These are phyloP conservation scores for Malaclemys terrapin DNA, from an alignment of 2,113 vertebrate genomes.

Conservation along the genomic window DNA sequence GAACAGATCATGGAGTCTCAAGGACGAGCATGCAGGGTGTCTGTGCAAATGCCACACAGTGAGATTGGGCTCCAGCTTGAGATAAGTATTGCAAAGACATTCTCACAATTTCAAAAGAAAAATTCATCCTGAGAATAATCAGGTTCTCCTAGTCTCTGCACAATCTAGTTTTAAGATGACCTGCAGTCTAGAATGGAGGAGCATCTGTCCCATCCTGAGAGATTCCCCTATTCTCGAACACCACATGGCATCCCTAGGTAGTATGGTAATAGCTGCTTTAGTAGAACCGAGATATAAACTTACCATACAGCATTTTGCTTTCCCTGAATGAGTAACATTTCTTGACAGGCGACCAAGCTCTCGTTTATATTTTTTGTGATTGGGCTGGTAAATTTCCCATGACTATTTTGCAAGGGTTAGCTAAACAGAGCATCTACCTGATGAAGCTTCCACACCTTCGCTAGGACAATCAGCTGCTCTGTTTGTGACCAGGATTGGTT, in stretches of 20 bases:
- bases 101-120: neutral
- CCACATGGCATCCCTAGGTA: accelerated
- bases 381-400: neutral
- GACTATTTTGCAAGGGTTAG: neutral
- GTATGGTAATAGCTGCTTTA: neutral
- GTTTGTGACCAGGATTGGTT: neutral
- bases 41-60: neutral
- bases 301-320: neutral
- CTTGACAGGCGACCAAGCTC: neutral
- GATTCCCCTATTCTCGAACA: neutral
- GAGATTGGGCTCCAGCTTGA: neutral
- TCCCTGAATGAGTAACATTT: neutral
- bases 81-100: neutral
- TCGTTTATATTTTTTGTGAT: neutral
- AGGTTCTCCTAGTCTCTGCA: accelerated
- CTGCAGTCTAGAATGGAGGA: neutral
- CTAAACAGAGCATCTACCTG: accelerated
- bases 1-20: neutral
- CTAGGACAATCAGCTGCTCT: neutral
- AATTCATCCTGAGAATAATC: neutral
- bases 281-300: neutral
- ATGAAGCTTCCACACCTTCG: neutral
- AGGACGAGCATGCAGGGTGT: neutral
- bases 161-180: neutral
- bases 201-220: neutral